Base-by-base conservation (phyloP, 2,113 vertebrate species). In the Echinops telfairi region DNA sequence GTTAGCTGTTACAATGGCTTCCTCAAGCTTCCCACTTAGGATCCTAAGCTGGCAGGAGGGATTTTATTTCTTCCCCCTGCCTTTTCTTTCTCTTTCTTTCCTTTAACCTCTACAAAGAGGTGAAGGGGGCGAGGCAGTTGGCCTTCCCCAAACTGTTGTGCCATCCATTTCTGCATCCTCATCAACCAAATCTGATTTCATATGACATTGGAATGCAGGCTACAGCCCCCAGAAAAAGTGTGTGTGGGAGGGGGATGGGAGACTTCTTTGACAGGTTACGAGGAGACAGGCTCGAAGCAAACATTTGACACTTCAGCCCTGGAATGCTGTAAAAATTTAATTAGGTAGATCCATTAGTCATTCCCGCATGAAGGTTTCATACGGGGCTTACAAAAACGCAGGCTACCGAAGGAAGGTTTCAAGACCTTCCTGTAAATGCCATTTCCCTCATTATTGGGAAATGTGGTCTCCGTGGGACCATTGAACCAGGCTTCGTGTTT, bases 291-390 rank as follows among this genome's bases (percentile, higher is more conserved):
- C 97, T 97, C 94, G 96, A 98, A 96, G 97, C 97, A 98, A 98
- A 98, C 95, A 98, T 98, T 98, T 98, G 98, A 98, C 98, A 97
- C 96, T 98, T 97, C 96, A 95, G 97, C 3, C 15, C 93, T 98
- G 98, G 98, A 98, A 98, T 98, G 98, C 95, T 97, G 97, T 98
- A 98, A 98, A 98, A 98, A 97, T 98, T 98, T 98, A 98, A 98
- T 98, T 98, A 98, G 98, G 97, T 97, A 97, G 95, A 97, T 97
- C 94, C 97, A 98, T 98, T 98, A 98, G 98, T 98, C 98, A 98
- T 97, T 97, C 96, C 81, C 98, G 95, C 97, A 97, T 96, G 97
- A 94, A 97, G 96, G 97, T 95, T 98, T 98, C 97, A 96, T 97
- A 97, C 78, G 86, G 96, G 97, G 94, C 96, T 97, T 97, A 97